phyloP scores from a whole-genome alignment of 2,888 invertebrate species.

The Entomobrya proxima region DNA sequence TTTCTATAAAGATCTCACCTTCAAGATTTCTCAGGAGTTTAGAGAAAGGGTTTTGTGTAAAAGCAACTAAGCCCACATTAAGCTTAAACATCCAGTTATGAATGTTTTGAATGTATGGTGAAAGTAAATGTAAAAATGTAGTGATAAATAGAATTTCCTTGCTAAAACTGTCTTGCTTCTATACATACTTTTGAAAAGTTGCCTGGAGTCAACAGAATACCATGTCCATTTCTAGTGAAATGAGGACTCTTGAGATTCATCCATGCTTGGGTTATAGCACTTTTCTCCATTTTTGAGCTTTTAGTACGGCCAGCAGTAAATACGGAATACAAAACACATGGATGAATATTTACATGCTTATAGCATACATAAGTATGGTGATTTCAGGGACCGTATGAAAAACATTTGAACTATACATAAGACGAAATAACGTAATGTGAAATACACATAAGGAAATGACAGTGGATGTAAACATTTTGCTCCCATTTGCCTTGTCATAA shows the following conservation, averaged over 20 bases:
- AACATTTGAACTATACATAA: background rate
- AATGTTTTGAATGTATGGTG: background rate
- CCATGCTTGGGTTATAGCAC: slow-evolving; percentile 18
- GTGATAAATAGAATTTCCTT: too few species aligned
- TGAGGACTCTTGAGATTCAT: slow-evolving; percentile 70
- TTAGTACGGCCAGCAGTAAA: background rate
- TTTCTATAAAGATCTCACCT: too few species aligned
- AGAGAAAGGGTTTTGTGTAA: background rate
- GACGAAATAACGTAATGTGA: slow-evolving; percentile 23
- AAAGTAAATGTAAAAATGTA: too few species aligned
- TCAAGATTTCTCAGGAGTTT: slow-evolving; percentile 29
- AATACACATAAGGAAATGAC: slow-evolving; percentile 61
- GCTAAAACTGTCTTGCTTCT: too few species aligned
- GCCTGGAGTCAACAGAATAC: slow-evolving; percentile 38
- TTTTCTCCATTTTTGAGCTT: slow-evolving; percentile 8
- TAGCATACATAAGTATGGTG: background rate
- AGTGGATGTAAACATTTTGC: slow-evolving; percentile 71
- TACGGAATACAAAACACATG: background rate
- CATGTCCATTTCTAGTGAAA: slow-evolving; percentile 63
- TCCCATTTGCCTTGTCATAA: slow-evolving; percentile 50
- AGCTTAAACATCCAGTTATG: slow-evolving; percentile 18
- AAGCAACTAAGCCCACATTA: too few species aligned
- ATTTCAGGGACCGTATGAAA: background rate
- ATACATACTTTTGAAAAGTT: slow-evolving; percentile 40
- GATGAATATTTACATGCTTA: background rate